Evolutionary conservation across 2,797 vertebrate genomes (phyloP), one percentile per base, ranked within the genome.

Genomic region (Alcedo quadribrachys): DNA sequence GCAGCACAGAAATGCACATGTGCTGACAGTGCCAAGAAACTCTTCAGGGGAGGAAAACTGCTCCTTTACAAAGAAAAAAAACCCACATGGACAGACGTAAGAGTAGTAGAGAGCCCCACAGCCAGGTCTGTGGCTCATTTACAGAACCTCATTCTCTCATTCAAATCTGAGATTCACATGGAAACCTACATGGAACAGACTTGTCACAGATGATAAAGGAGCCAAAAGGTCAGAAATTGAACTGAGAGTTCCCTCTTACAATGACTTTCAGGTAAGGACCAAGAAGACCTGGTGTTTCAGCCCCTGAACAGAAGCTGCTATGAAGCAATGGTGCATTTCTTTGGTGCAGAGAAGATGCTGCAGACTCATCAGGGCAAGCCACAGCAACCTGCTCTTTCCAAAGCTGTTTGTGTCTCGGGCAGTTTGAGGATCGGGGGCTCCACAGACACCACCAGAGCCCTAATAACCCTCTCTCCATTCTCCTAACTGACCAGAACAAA

Each of bases 371-470:
- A 40, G 61, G 1, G 4, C 57, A 28, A 60, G 32, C 11, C 10
- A 27, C 80, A 48, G 35, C 40, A 37, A 8, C 8, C 14, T 20
- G 33, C 22, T 15, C 61, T 51, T 77, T 42, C 63, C 51, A 48
- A 40, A 77, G 22, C 67, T 40, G 15, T 60, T 35, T 32, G 48
- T 0, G 13, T 40, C 63, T 62, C 51, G 15, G 10, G 18, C 67
- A 69, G 11, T 6, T 30, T 0, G 0, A 78, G 51, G 55, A 50
- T 14, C 12, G 2, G 1, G 9, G 40, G 33, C 24, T 78, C 25
- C 48, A 9, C 73, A 67, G 62, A 28, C 43, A 84, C 17, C 33
- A 42, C 42, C 75, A 35, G 11, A 0, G 5, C 50, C 16, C 48
- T 5, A 12, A 37, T 3, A 40, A 28, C 11, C 40, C 48, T 24